Evolutionary conservation across 2,888 invertebrate genomes (phyloP).

Genomic region (Phoenoteleia sp.): DNA sequence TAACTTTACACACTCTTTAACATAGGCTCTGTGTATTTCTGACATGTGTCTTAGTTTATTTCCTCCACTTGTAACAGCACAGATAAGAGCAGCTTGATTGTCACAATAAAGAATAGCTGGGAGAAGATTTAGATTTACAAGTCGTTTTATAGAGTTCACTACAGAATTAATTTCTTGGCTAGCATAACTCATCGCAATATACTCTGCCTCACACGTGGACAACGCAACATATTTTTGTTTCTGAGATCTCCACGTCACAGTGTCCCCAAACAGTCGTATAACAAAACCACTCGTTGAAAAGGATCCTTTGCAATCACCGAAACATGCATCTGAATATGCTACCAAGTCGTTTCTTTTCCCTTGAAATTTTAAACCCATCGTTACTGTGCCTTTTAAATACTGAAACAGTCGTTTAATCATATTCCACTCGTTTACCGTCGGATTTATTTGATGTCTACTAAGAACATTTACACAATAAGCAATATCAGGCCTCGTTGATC

Average conservation of each 20-base stretch:
- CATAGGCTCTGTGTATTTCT: not conserved
- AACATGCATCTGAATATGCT: not conserved
- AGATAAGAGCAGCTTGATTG: not conserved
- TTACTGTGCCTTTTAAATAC: not conserved
- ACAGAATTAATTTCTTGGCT: not conserved
- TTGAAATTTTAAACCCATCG: not conserved
- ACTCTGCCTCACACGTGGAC: constrained; percentile 9
- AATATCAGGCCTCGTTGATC: constrained; percentile 70
- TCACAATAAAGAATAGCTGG: not conserved
- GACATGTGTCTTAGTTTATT: constrained; percentile 15
- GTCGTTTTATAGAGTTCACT: not conserved
- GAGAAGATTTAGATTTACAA: not conserved
- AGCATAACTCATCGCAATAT: constrained; percentile 7
- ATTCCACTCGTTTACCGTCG: constrained; percentile 69
- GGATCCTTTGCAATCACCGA: not conserved
- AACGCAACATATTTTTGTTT: constrained; percentile 9
- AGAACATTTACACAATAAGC: constrained; percentile 64
- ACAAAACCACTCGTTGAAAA: constrained; percentile 8
- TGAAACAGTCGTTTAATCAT: constrained; percentile 40
- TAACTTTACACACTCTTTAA: constrained; percentile 5
- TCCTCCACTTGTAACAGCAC: not conserved
- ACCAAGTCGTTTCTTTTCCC: not conserved
- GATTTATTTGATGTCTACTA: constrained; percentile 61
- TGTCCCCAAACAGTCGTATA: not conserved
- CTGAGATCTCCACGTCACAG: not conserved